Evolutionary conservation across 2,888 invertebrate species (phyloP).

Genomic region (Linnaemya tessellans): DNA sequence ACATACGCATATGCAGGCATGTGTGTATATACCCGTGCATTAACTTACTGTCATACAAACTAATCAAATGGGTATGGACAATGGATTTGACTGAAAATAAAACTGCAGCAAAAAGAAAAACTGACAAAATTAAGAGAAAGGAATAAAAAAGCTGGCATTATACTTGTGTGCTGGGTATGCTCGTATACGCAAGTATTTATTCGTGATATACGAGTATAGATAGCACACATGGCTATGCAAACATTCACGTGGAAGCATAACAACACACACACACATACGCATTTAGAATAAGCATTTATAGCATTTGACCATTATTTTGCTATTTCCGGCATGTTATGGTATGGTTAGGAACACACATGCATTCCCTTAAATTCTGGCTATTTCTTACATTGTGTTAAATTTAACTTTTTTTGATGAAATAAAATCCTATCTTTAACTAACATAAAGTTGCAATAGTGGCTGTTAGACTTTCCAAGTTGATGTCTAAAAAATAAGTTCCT

Average conservation of each 20-base stretch:
- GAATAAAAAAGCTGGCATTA: constrained; percentile 4
- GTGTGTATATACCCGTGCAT: background rate
- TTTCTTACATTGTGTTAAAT: too few relatives aligned
- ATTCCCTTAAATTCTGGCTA: constrained; percentile 5
- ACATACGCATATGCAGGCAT: background rate
- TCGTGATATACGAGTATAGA: background rate
- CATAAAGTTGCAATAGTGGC: too few relatives aligned
- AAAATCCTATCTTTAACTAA: too few relatives aligned
- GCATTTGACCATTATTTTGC: constrained; percentile 58
- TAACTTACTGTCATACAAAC: constrained; percentile 15
- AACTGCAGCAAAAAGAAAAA: constrained; percentile 44
- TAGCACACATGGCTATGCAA: constrained; percentile 2
- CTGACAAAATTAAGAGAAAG: constrained; percentile 23
- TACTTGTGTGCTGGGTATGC: constrained; percentile 7
- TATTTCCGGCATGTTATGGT: constrained; percentile 53
- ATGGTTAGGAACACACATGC: background rate
- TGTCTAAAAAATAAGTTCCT: too few relatives aligned
- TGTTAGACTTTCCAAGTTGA: too few relatives aligned
- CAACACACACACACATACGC: background rate
- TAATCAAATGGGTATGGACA: constrained; percentile 61
- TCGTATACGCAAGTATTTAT: constrained; percentile 5
- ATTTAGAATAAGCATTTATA: constrained; percentile 46
- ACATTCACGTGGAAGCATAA: constrained; percentile 7
- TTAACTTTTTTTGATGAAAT: too few relatives aligned
- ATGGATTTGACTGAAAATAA: constrained; percentile 58